These are phyloP conservation scores for Pollenia griseotomentosa DNA, from an alignment of 2,888 invertebrate species.

Conservation along the genomic window DNA sequence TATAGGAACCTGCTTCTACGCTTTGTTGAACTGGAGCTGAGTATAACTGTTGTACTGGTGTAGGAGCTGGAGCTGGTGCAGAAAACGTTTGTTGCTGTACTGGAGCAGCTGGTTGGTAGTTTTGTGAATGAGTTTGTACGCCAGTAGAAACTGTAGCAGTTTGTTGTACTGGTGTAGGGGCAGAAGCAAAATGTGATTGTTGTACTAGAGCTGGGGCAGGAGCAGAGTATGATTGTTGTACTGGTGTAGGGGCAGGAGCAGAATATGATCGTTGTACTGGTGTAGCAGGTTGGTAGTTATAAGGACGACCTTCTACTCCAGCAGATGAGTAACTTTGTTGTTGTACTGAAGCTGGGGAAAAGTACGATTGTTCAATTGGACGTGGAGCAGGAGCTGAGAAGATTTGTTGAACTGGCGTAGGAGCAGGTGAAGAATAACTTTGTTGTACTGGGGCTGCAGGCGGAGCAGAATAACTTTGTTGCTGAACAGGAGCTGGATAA, in stretches of 20 bases:
- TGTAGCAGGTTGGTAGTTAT: constrained; percentile 35
- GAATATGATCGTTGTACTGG: constrained; percentile 35
- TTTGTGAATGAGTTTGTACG: constrained; percentile 43
- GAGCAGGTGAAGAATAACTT: constrained; percentile 31
- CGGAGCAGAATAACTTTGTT: constrained; percentile 43
- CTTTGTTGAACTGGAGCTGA: constrained; percentile 53
- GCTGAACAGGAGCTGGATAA: constrained; percentile 22
- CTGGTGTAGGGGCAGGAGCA: constrained; percentile 28
- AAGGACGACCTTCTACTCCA: constrained; percentile 41
- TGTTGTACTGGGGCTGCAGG: constrained; percentile 40
- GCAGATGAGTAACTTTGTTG: constrained; percentile 42
- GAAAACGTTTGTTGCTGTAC: constrained; percentile 29
- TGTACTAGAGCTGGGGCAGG: constrained; percentile 45
- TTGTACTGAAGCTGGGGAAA: constrained; percentile 45
- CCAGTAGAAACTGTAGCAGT: constrained; percentile 20
- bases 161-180: constrained; percentile 1
- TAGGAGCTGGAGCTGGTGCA: constrained; percentile 22
- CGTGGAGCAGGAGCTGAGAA: constrained; percentile 44
- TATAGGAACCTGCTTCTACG: constrained; percentile 12
- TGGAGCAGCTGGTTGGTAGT: constrained; percentile 21
- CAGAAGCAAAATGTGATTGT: constrained; percentile 60
- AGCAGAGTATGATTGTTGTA: constrained; percentile 52
- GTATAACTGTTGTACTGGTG: constrained; percentile 33
- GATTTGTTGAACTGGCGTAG: constrained; percentile 35
- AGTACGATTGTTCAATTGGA: constrained; percentile 42